Evolutionary conservation across 2,888 invertebrate species (phyloP).

Genomic region (Apotomis betuletana): DNA sequence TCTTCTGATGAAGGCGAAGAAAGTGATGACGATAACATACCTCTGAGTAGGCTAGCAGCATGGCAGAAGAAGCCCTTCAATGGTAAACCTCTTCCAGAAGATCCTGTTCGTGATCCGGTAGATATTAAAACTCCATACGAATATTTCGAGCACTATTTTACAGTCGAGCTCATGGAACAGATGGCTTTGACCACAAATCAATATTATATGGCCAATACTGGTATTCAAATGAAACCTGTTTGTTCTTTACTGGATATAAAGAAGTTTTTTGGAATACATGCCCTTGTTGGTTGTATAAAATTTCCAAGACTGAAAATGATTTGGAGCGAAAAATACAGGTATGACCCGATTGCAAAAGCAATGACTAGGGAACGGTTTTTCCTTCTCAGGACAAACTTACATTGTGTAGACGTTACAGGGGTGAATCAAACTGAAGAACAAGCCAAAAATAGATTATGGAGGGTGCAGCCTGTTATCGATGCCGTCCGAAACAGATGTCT

Average conservation of each 20-base stretch:
- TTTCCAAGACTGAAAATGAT: conserved; percentile 45
- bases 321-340: conserved; percentile 41
- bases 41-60: conserved; percentile 21
- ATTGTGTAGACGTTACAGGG: conserved; percentile 19
- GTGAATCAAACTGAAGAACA: conserved; percentile 34
- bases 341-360: conserved; percentile 42
- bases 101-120: neutral
- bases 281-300: conserved; percentile 42
- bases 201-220: conserved; percentile 34
- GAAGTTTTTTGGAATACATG: conserved; percentile 43
- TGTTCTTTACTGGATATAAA: conserved; percentile 20
- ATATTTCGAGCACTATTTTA: conserved; percentile 11
- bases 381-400: conserved; percentile 37
- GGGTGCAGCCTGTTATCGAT: conserved; percentile 51
- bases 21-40: conserved; percentile 13
- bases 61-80: conserved; percentile 28
- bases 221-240: conserved; percentile 1
- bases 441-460: conserved; percentile 44
- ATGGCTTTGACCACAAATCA: conserved; percentile 34
- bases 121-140: neutral
- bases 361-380: conserved; percentile 47
- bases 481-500: conserved; percentile 49
- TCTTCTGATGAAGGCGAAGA: neutral
- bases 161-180: conserved; percentile 26
- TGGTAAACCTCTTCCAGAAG: conserved; percentile 20